Base-by-base conservation (phyloP, 2,888 invertebrate species). In the Venustoraphidia nigricollis region DNA sequence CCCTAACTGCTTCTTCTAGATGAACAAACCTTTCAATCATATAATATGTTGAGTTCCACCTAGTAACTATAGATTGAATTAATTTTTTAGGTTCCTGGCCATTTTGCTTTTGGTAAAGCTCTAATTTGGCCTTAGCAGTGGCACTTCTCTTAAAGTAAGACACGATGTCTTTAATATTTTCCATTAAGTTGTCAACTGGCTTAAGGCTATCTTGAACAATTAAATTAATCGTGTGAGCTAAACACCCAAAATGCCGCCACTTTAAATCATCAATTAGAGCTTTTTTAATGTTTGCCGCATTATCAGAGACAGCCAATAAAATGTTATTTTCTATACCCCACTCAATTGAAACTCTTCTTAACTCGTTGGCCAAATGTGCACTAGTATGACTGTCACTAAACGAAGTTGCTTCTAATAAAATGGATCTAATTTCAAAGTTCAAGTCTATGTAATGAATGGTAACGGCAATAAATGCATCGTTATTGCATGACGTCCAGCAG, bases 1-100 rank as follows among this genome's bases (percentile, higher is more conserved):
- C 55, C 46, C 51, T 53, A 17, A 56, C 45, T 13, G 53, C 46
- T 34, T 52, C 48, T 53, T 56, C 56, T 11, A 55, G 44, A 44
- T 52, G 35, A 35, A 53, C 35, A 44, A 59, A 37, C 43, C 57
- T 46, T 35, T 56, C 51, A 10, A 57, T 49, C 54, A 57, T 56
- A 45, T 50, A 52, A 45, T 53, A 55, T 41, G 45, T 55, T 8
- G 51, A 53, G 46, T 57, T 57, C 57, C 57, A 57, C 8, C 57
- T 49, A 27, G 59, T 58, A 1, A 42, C 35, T 36, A 58, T 55
- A 41, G 59, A 58, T 53, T 58, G 56, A 49, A 55, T 55, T 10
- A 59, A 51, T 54, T 57, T 56, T 41, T 54, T 50, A 47, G 9
- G 45, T 45, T 46, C 14, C 40, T 52, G 11, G 27, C 53, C 50